Evolutionary conservation across 2,113 vertebrate species (phyloP), one percentile per base, ranked within the genome.

Genomic region (Serranochromis macrocephalus): DNA sequence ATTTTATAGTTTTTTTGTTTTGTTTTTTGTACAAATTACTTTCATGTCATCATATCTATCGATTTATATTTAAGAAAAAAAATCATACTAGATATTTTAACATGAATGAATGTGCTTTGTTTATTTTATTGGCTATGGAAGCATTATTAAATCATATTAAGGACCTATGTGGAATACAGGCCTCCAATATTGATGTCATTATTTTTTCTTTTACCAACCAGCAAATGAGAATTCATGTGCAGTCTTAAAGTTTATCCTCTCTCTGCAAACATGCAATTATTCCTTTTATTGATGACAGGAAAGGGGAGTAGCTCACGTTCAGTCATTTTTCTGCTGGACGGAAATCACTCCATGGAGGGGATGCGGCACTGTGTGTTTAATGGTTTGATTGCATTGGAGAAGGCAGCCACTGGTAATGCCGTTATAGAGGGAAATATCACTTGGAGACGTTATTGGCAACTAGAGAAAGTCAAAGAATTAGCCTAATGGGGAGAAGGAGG

Each of bases 301-400:
- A 96, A 95, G 91, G 33, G 61, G 95, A 95, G 95, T 86, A 96
- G 93, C 93, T 95, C 75, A 8, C 61, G 87, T 92, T 88, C 93
- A 91, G 91, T 95, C 89, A 63, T 91, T 92, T 38, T 91, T 94
- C 92, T 94, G 93, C 94, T 93, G 94, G 92, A 92, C 81, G 90
- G 92, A 93, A 92, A 95, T 94, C 89, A 91, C 53, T 93, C 85
- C 87, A 80, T 81, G 84, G 68, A 82, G 87, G 80, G 73, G 88
- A 55, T 81, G 91, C 84, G 81, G 91, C 83, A 1, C 86, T 80
- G 92, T 96, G 94, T 95, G 68, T 73, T 94, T 94, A 95, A 95
- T 95, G 94, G 94, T 95, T 94, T 96, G 95, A 94, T 94, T 95
- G 95, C 92, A 95, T 95, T 94, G 94, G 94, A 91, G 90, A 71